A percentile compares a stretch with the other conserved stretches of the same genome.
These are phyloP conservation scores for Microcaecilia unicolor DNA, from an alignment of 2,797 vertebrate species.

Conservation along the genomic window DNA sequence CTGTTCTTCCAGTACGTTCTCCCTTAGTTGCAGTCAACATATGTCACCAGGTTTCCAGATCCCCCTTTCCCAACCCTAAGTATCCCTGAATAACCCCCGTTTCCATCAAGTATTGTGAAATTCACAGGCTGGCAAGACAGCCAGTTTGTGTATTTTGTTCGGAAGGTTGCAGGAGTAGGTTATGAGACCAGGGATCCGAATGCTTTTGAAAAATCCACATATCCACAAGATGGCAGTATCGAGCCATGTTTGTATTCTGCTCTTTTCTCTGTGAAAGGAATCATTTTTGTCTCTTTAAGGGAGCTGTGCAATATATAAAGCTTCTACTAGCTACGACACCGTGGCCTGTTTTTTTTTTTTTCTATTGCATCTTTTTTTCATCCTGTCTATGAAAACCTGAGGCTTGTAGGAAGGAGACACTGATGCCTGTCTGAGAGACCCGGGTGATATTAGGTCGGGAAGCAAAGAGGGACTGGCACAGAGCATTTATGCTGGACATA, in stretches of 20 bases:
- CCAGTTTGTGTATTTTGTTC: no score
- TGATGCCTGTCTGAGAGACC: not conserved
- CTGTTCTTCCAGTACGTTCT: no score
- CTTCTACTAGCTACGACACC: constrained; percentile 14
- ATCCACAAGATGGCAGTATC: constrained; percentile 66
- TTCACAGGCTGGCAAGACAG: constrained; percentile 2
- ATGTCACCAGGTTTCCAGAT: no score
- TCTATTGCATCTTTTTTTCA: constrained; percentile 2
- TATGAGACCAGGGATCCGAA: no score
- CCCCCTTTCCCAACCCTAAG: no score
- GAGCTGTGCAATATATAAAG: no score
- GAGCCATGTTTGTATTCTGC: constrained; percentile 29
- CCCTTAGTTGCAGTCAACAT: no score
- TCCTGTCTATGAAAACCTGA: constrained; percentile 2
- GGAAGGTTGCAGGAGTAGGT: no score
- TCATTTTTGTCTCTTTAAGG: constrained; percentile 34
- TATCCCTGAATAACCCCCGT: no score
- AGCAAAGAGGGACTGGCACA: not conserved
- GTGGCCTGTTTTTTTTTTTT: constrained; percentile 22
- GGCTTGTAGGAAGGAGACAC: not conserved
- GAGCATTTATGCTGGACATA: not conserved
- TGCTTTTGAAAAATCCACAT: constrained; percentile 28
- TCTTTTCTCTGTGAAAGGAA: constrained; percentile 1
- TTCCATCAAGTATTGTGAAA: constrained; percentile 3
- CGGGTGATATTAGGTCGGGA: not conserved